phyloP scores from a whole-genome alignment of 2,888 invertebrate genomes.

The Nephrotoma guestfalica region DNA sequence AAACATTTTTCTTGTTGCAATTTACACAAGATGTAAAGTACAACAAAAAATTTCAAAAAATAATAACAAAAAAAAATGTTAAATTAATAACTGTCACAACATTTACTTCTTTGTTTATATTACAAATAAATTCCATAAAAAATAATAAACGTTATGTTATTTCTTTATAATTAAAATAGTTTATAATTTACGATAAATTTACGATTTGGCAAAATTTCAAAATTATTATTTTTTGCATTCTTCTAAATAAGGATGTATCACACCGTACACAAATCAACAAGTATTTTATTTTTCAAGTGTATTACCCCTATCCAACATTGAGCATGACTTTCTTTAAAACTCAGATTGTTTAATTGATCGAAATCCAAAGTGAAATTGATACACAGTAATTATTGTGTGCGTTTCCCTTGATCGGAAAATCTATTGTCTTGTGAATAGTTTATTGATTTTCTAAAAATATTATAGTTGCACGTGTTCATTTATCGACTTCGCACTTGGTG shows the following conservation, averaged over 20 bases:
- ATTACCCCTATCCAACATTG: background rate
- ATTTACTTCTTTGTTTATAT: background rate
- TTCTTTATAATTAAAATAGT: background rate
- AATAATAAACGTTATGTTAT: background rate
- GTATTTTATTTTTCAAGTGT: background rate
- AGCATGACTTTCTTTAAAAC: background rate
- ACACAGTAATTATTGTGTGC: background rate
- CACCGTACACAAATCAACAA: background rate
- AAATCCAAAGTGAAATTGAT: background rate
- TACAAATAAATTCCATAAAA: background rate
- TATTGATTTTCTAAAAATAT: too few relatives aligned
- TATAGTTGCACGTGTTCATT: too few relatives aligned
- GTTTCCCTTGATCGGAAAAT: background rate
- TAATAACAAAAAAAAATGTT: background rate
- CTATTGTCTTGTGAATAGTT: too few relatives aligned
- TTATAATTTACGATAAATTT: background rate
- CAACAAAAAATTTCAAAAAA: background rate
- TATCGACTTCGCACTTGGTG: too few relatives aligned
- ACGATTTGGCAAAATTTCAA: background rate
- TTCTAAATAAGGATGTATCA: background rate
- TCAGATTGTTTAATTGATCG: background rate
- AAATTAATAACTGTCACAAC: background rate
- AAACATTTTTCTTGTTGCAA: background rate
- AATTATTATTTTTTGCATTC: background rate
- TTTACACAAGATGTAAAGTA: background rate